phyloP scores from a whole-genome alignment of 1,140 invertebrate species.

The Vanessa atalanta region DNA sequence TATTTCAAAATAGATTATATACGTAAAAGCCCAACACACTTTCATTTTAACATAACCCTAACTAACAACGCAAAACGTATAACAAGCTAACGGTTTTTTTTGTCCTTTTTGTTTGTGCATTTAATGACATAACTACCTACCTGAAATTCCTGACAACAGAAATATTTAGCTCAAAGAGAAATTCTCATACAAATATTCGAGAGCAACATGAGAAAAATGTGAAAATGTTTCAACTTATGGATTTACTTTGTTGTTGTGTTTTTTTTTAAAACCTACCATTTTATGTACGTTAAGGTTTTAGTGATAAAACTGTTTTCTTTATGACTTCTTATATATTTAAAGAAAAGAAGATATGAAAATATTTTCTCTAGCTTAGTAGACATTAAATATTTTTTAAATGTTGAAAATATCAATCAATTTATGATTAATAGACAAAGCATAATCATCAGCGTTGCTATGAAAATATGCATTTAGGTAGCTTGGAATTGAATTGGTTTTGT shows the following conservation, averaged over 20 bases:
- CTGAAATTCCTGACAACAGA: slow-evolving; percentile 36
- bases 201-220: slow-evolving; percentile 39
- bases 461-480: too few species aligned
- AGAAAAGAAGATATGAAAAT: background rate
- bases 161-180: slow-evolving; percentile 38
- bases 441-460: too few species aligned
- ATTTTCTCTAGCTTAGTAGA: background rate
- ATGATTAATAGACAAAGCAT: too few species aligned
- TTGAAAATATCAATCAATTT: too few species aligned
- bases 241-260: slow-evolving; percentile 35
- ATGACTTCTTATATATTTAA: background rate
- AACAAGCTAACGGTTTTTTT: slow-evolving; percentile 27
- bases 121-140: slow-evolving; percentile 34
- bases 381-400: too few species aligned
- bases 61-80: slow-evolving; percentile 30
- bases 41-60: slow-evolving; percentile 20
- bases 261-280: slow-evolving; percentile 24
- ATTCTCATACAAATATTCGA: slow-evolving; percentile 37
- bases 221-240: slow-evolving; percentile 39
- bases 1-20: background rate
- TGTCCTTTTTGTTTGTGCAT: slow-evolving; percentile 28
- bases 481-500: too few species aligned
- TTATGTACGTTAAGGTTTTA: slow-evolving; percentile 22
- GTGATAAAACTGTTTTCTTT: background rate
- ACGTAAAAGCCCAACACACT: background rate